Conservation (phyloP, 1,140 invertebrate genomes). For the Aricia agestis region DNA sequence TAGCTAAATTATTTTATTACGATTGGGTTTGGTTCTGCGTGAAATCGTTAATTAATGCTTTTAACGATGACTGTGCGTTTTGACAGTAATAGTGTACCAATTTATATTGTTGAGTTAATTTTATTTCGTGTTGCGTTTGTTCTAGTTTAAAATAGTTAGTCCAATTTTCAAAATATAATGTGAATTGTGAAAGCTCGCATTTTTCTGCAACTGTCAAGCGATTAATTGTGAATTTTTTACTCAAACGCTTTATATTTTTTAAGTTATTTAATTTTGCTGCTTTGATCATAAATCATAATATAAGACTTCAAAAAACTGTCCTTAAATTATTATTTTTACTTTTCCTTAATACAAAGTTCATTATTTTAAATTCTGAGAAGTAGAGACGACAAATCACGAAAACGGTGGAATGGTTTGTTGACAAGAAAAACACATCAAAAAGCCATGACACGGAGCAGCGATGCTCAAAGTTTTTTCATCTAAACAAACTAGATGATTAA, state of each 20-base stretch:
- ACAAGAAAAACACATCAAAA: slow-evolving; percentile 15
- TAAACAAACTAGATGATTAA: slow-evolving; percentile 13
- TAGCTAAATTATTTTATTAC: slow-evolving; percentile 13
- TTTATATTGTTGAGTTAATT: slow-evolving; percentile 10
- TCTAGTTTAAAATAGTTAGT: neutral
- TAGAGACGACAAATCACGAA: neutral
- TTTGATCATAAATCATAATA: no score
- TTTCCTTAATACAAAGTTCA: no score
- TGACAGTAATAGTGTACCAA: neutral
- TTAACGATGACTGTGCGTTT: neutral
- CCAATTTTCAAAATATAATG: no score
- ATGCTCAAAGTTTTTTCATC: slow-evolving; percentile 7
- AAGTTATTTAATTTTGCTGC: no score
- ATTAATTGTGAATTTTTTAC: no score
- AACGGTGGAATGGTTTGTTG: slow-evolving; percentile 2
- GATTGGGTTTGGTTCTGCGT: slow-evolving; percentile 7
- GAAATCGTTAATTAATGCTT: slow-evolving; percentile 4
- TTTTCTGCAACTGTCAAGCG: no score
- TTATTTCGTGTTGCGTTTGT: neutral
- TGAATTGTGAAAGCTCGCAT: no score
- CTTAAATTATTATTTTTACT: no score
- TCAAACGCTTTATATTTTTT: no score
- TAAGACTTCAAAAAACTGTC: no score
- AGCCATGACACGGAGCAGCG: neutral
- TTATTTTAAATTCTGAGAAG: neutral